Conservation (phyloP, 1,140 invertebrate species). For the Arctopsyche grandis region DNA sequence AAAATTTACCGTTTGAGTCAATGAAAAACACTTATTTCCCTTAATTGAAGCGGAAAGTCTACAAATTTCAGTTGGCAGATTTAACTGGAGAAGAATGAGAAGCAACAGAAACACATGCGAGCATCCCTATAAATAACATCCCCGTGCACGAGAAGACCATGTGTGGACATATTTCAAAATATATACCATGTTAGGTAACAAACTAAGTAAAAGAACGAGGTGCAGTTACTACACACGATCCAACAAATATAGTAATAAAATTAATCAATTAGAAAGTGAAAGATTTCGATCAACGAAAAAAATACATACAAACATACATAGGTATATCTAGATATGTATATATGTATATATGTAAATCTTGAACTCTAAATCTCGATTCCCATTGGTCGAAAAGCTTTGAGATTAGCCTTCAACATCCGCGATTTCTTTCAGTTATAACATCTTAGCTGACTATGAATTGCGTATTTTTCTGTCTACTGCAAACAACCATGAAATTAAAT, state of each 20-base stretch:
- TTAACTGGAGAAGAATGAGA: slow-evolving; percentile 11
- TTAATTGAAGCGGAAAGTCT: slow-evolving; percentile 29
- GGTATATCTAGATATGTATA: neutral
- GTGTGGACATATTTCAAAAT: slow-evolving; percentile 51
- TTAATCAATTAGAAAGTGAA: neutral
- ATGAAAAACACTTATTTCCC: neutral
- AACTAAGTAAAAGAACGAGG: slow-evolving; percentile 9
- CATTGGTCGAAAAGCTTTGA: too few relatives aligned
- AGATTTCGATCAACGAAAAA: neutral
- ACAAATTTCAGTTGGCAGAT: slow-evolving; percentile 25
- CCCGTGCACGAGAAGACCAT: slow-evolving; percentile 29
- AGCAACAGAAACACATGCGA: slow-evolving; percentile 30
- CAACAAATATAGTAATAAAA: neutral
- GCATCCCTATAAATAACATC: slow-evolving; percentile 46
- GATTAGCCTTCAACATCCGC: too few relatives aligned
- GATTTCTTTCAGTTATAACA: too few relatives aligned
- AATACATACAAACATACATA: neutral
- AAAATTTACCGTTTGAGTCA: neutral
- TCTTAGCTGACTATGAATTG: too few relatives aligned
- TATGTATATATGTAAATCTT: neutral
- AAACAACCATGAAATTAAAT: too few relatives aligned
- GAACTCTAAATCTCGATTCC: too few relatives aligned
- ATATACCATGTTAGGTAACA: slow-evolving; percentile 49
- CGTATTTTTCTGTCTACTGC: too few relatives aligned
- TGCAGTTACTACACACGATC: slow-evolving; percentile 5